Conservation (phyloP, 2,797 vertebrate species). For the Gambelia wislizenii region DNA sequence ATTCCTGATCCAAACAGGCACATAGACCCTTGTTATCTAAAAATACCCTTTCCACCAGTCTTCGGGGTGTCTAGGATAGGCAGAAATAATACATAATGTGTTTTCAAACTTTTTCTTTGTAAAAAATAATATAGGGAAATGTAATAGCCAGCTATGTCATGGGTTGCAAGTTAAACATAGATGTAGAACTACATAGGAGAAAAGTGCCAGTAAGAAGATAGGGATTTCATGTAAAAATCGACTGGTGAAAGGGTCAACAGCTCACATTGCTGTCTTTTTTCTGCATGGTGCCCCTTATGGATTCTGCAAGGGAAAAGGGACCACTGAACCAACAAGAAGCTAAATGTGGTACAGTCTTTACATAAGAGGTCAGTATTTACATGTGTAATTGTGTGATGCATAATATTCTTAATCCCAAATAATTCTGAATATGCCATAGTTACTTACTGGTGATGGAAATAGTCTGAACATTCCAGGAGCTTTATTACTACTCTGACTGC, state of each 20-base stretch:
- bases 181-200: background rate
- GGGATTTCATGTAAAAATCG: background rate
- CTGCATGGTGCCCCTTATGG: background rate
- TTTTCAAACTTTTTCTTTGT: background rate
- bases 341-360: background rate
- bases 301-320: background rate
- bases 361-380: background rate
- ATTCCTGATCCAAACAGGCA: background rate
- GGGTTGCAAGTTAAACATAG: background rate
- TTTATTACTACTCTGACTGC: background rate
- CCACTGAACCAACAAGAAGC: background rate
- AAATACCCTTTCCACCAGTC: background rate
- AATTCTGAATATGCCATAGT: background rate
- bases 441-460: background rate
- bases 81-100: background rate
- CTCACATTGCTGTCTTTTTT: background rate
- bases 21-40: background rate
- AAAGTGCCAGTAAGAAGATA: background rate
- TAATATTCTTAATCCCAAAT: background rate
- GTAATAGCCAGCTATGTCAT: too few relatives aligned
- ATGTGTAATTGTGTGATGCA: background rate
- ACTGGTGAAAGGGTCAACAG: background rate
- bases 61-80: background rate
- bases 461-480: background rate
- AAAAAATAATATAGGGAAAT: background rate